Evolutionary conservation across 2,888 invertebrate genomes (phyloP), one percentile per base, ranked within the genome.

Genomic region (Linnaemya tessellans): DNA sequence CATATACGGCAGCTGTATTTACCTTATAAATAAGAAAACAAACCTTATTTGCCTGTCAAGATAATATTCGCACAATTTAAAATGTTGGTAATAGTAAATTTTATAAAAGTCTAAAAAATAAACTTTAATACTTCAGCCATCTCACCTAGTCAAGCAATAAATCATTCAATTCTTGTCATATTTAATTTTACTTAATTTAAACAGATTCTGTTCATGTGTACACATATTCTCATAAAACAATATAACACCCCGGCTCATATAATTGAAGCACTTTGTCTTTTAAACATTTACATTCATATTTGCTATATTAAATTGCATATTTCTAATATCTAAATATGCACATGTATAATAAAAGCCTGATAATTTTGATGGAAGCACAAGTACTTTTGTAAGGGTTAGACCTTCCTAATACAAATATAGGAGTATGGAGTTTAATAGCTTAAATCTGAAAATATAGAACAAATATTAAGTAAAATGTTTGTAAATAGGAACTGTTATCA

Each of bases 1-100:
- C 22, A 58, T 11, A 43, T 7, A 35, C 13, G 22, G 49, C 49
- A 51, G 49, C 62, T 60, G 73, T 62, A 62, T 62, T 74, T 74
- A 7, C 11, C 38, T 1, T 18, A 73, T 46, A 46, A 60, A 20
- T 46, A 73, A 35, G 25, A 58, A 30, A 58, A n/a, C 20, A 20
- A 30, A 58, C 25, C n/a, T 54, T 10, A 13, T 43, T 71, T 22
- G 9, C 38, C 22, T 25, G 11, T 11, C n/a, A 30, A 58, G 43
- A 71, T 71, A 58, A 43, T 3, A 46, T 30, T 74, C 51, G 20
- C 18, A 35, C 49, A 49, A 49, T n/a, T 49, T 7, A 18, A n/a
- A 15, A 49, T 15, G 9, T 38, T 51, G 51, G 13, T 49, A n/a
- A 5, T 60, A 30, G 30, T 30, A 30, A 30, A 22, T 54, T 11